phyloP scores from a whole-genome alignment of 1,140 invertebrate genomes.

The Zaprionus ornatus region DNA sequence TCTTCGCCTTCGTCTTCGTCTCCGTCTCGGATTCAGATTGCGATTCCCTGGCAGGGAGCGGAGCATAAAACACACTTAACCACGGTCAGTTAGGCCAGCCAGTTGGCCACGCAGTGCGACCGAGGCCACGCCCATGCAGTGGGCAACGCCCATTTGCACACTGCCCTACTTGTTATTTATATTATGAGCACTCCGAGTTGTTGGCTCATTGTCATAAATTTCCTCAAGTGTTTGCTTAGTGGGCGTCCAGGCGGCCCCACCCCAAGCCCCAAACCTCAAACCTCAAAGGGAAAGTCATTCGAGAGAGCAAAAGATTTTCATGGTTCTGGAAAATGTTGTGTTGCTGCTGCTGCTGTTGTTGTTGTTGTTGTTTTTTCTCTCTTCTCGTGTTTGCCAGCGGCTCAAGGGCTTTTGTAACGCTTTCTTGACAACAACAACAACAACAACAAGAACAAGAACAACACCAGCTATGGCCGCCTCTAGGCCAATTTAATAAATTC shows the following conservation, averaged over 20 bases:
- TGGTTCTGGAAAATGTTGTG: constrained; percentile 43
- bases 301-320: constrained; percentile 49
- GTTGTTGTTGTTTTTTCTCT: constrained; percentile 1
- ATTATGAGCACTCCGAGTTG: constrained; percentile 79
- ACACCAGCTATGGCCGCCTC: constrained; percentile 32
- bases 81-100: constrained; percentile 67
- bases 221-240: constrained; percentile 72
- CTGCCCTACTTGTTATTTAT: constrained; percentile 77
- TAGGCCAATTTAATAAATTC: constrained; percentile 77
- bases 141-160: constrained; percentile 35
- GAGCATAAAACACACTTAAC: constrained; percentile 63
- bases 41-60: constrained; percentile 50
- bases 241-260: constrained; percentile 11
- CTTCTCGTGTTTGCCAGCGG: constrained; percentile 25
- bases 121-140: constrained; percentile 47
- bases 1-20: neutral
- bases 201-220: constrained; percentile 82
- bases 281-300: neutral
- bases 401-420: constrained; percentile 44
- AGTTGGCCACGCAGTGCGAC: constrained; percentile 26
- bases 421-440: constrained; percentile 14
- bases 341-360: constrained; percentile 22
- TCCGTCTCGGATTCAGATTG: neutral
- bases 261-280: constrained; percentile 6
- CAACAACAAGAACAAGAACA: constrained; percentile 22